A percentile compares a stretch with the other conserved stretches of the same genome.
phyloP scores from a whole-genome alignment of 2,888 invertebrate species.

The Chrysolina americana region DNA sequence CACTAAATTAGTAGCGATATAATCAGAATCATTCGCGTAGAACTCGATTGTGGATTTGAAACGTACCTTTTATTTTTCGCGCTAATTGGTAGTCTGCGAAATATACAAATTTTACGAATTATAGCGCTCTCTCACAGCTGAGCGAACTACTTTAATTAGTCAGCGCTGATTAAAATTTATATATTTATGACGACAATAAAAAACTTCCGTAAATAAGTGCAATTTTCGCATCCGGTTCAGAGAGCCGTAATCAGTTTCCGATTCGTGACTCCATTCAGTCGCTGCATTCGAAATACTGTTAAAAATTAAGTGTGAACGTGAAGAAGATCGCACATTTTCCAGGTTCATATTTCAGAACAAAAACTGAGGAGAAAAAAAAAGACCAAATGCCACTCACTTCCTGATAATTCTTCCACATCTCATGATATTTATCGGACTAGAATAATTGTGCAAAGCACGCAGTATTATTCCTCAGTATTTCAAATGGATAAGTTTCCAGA shows the following conservation, averaged over 20 bases:
- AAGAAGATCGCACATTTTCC: neutral
- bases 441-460: too few species aligned
- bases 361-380: too few species aligned
- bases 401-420: too few species aligned
- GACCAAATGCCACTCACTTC: too few species aligned
- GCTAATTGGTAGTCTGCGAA: constrained; percentile 19
- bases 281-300: neutral
- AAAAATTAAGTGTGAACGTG: neutral
- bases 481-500: too few species aligned
- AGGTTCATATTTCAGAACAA: too few species aligned
- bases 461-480: too few species aligned
- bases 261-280: constrained; percentile 3
- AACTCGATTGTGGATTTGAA: constrained; percentile 13
- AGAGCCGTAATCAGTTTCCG: neutral
- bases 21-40: constrained; percentile 1
- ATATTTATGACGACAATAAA: constrained; percentile 8
- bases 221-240: neutral
- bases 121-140: constrained; percentile 3
- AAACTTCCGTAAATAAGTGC: constrained; percentile 7
- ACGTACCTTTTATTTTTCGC: neutral
- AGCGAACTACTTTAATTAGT: constrained; percentile 9
- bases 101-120: constrained; percentile 21
- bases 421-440: too few species aligned
- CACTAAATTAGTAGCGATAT: neutral
- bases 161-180: constrained; percentile 15